Base-by-base conservation (phyloP, 1,140 invertebrate species). In the Venustaconcha ellipsiformis region DNA sequence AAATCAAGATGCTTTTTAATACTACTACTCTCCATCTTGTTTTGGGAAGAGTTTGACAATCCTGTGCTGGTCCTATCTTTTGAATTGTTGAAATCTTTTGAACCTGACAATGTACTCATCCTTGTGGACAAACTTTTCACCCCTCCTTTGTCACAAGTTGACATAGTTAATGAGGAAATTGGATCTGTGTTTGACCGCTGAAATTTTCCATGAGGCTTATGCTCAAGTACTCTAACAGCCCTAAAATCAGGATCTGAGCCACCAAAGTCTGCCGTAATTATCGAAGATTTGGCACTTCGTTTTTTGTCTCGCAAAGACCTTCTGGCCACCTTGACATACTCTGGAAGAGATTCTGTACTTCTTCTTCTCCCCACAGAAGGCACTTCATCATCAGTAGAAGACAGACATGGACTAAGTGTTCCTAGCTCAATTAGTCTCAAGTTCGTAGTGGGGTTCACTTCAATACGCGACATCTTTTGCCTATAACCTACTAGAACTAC, bases 351-450 rank as follows among this genome's bases (percentile, higher is more conserved):
- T 15, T 81, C 83, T 15, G 83, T 78, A 72, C 86, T 88, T 63
- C 82, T 80, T 30, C 87, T 76, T 74, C 82, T 84, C 87, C 86
- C 86, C 59, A 80, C 83, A 13, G 84, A 74, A 37, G 37, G 37
- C 37, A 37, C 37, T 37, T 37, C 37, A 20, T 79, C 72, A 17
- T 23, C 59, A 14, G 63, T 55, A 23, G 80, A 58, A 8, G 71
- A 57, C 57, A 62, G 69, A 15, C 37, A 62, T 17, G 84, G 83
- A 78, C 84, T 87, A 55, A 89, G 82, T 3, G 88, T 89, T 26
- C 88, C 88, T 15, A 89, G 81, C 65, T 87, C 78, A 20, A 86
- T 86, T 89, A 91, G 81, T 86, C 88, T 72, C 85, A 87, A 67
- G 85, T 72, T 72, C 48, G 73, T 68, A n/a, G 63, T 62, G 62